Evolutionary conservation across 2,113 vertebrate species (phyloP).

Genomic region (Felis chaus): DNA sequence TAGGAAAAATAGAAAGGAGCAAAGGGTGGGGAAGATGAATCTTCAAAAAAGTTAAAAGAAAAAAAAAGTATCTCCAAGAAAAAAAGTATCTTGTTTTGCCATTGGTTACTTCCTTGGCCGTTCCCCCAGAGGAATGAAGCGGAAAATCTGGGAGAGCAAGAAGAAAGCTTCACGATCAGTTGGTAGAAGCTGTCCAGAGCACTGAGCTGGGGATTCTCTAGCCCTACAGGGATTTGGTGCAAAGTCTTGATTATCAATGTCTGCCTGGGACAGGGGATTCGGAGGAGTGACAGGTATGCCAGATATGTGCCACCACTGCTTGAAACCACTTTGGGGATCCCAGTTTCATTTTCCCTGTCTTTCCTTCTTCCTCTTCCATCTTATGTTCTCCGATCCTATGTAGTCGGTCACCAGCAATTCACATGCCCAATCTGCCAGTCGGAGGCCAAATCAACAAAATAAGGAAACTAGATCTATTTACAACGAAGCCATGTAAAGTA

Average conservation of each 20-base stretch:
- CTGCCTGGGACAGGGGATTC: background rate
- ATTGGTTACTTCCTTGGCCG: background rate
- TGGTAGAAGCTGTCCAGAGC: background rate
- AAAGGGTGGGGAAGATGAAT: background rate
- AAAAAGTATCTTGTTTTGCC: background rate
- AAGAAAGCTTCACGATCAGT: background rate
- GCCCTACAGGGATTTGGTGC: background rate
- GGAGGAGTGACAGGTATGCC: background rate
- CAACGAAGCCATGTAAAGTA: background rate
- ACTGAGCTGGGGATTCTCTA: background rate
- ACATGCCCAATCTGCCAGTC: background rate
- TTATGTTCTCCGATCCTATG: background rate
- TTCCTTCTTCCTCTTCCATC: background rate
- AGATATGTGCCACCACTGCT: background rate
- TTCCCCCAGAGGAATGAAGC: background rate
- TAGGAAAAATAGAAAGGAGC: background rate
- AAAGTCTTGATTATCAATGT: background rate
- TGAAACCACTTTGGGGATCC: background rate
- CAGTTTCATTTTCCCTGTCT: background rate
- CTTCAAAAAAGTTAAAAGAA: background rate
- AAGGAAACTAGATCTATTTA: background rate
- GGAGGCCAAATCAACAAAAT: slow-evolving; percentile 11
- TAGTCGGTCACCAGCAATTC: background rate
- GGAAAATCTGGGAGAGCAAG: background rate
- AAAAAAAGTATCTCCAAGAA: too few species aligned